These are phyloP conservation scores for Zaprionus camerounensis DNA, from an alignment of 1,140 invertebrate species.

Conservation along the genomic window DNA sequence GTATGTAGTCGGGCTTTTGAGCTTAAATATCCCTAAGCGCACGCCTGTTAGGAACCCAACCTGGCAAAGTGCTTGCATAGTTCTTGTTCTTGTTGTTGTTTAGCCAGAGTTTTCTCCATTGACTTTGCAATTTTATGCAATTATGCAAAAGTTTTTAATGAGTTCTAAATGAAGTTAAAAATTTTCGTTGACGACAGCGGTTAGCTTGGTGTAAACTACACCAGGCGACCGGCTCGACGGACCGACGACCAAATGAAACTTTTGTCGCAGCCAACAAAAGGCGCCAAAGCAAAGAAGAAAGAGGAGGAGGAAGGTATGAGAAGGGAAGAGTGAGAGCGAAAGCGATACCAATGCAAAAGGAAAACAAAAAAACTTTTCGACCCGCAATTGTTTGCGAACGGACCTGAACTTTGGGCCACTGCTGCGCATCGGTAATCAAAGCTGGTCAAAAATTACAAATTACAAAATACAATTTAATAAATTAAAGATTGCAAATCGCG, in stretches of 20 bases:
- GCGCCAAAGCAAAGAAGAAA: slow-evolving; percentile 8
- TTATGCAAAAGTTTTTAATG: slow-evolving; percentile 82
- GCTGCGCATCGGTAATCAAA: slow-evolving; percentile 44
- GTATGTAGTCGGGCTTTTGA: background rate
- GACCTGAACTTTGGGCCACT: slow-evolving; percentile 25
- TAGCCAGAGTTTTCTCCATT: slow-evolving; percentile 70
- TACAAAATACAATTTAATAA: slow-evolving; percentile 21
- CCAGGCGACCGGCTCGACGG: slow-evolving; percentile 30
- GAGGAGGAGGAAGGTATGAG: background rate
- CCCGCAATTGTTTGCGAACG: slow-evolving; percentile 42
- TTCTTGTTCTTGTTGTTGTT: slow-evolving; percentile 12
- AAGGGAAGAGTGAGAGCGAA: background rate
- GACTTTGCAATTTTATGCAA: slow-evolving; percentile 82
- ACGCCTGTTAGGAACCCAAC: slow-evolving; percentile 5
- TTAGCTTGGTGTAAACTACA: slow-evolving; percentile 71
- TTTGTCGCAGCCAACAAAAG: slow-evolving; percentile 47
- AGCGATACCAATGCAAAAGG: background rate
- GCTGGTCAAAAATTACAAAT: slow-evolving; percentile 36
- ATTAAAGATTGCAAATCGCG: slow-evolving; percentile 32
- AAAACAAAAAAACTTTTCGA: slow-evolving; percentile 2
- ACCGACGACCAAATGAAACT: slow-evolving; percentile 53
- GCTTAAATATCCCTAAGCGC: slow-evolving; percentile 5
- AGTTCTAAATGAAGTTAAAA: slow-evolving; percentile 81
- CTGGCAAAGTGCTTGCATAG: slow-evolving; percentile 9
- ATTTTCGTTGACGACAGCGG: slow-evolving; percentile 69